Base-by-base conservation (phyloP, 2,888 invertebrate genomes). In the Omphaloscelis lunosa region DNA sequence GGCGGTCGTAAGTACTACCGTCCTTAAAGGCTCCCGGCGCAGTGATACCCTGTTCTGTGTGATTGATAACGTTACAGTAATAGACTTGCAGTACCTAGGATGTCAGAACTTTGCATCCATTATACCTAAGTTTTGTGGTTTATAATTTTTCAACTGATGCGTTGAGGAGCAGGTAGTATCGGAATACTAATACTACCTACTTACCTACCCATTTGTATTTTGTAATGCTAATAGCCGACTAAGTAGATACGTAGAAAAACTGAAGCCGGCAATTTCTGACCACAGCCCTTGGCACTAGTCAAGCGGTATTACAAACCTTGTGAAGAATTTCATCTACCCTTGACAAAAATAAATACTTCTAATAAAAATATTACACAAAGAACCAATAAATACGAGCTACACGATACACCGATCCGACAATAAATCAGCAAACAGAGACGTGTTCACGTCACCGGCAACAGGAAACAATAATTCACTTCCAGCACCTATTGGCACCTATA, bases 391-490 rank as follows among this genome's bases (percentile, higher is more conserved):
- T 67, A 56, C 39, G n/a, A 48, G 15, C 12, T 27, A 68, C 62
- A 12, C 11, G 8, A 48, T 61, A 41, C 45, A 23, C n/a, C 15
- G 20, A 63, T 66, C 75, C 7, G 17, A 45, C 76, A 76, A 51
- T 61, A 56, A 23, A 48, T 12, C 27, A 41, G 34, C n/a, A 45
- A 45, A 59, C 56, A 72, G 4, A 39, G 68, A 80, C 72, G 65
- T 80, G 56, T 81, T 72, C 66, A 76, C 69, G 23, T 34, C 17
- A n/a, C 61, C 23, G 41, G 61, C 41, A 34, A n/a, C 56, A 65
- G 72, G 61, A 80, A 73, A 70, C 69, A 81, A 81, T 76, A 81
- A 70, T 80, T 61, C 80, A 62, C 34, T 67, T 56, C 34, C 27
- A 63, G 34, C 39, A 77, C 15, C 69, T 66, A 59, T 45, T 20